A percentile compares a stretch with the other conserved stretches of the same genome.
These are phyloP conservation scores for Hypsibius dujardini DNA, from an alignment of 1,140 invertebrate species.

Conservation along the genomic window DNA sequence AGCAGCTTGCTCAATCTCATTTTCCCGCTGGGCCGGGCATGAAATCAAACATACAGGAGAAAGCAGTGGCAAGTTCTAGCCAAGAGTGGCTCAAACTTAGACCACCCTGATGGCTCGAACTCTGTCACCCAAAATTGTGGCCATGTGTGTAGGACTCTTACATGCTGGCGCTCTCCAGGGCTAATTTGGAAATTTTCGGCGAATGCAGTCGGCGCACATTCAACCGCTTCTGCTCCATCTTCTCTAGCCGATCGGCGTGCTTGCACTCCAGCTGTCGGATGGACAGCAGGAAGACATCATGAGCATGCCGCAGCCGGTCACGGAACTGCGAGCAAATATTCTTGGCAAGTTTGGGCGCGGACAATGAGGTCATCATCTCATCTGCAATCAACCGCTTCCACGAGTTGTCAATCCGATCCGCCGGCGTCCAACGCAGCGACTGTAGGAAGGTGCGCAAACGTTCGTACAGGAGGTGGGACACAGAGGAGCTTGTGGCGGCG, in stretches of 20 bases:
- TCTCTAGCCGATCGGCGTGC: conserved; percentile 51
- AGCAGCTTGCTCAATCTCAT: no score
- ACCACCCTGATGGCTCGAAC: no score
- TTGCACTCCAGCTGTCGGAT: conserved; percentile 49
- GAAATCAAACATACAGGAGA: no score
- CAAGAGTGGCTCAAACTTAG: no score
- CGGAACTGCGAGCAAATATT: conserved; percentile 53
- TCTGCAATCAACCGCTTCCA: conserved; percentile 56
- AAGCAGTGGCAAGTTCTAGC: no score
- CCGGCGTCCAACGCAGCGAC: conserved; percentile 45
- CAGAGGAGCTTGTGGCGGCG: conserved; percentile 51
- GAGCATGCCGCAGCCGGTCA: conserved; percentile 46
- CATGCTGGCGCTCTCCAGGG: conserved; percentile 63
- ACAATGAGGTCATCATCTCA: conserved; percentile 53
- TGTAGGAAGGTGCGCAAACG: conserved; percentile 34
- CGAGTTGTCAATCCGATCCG: conserved; percentile 43
- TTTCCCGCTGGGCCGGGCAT: no score
- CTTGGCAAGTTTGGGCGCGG: conserved; percentile 49
- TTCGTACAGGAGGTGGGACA: conserved; percentile 54
- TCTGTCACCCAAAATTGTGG: no score
- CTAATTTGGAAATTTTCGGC: conserved; percentile 58
- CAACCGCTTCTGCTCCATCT: conserved; percentile 60
- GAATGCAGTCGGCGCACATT: conserved; percentile 53
- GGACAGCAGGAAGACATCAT: conserved; percentile 48
- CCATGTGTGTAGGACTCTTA: no score